A percentile compares a stretch with the other conserved stretches of the same genome.
Evolutionary conservation across 2,113 vertebrate species (phyloP).

Genomic region (Pteruthius melanotis): DNA sequence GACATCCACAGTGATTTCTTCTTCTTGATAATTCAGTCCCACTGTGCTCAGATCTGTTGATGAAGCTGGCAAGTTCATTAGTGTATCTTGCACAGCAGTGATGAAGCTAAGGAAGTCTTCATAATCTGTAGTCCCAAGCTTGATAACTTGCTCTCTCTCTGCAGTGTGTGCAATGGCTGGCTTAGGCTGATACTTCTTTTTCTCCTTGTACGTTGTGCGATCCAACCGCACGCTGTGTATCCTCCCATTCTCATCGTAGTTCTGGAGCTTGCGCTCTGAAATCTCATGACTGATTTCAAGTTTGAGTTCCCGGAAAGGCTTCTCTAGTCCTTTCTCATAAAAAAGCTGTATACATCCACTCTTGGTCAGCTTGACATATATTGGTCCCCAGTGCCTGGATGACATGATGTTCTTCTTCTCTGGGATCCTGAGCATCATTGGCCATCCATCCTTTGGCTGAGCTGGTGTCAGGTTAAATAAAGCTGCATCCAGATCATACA

Average conservation of each 20-base stretch:
- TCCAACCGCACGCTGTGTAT: conserved; percentile 87
- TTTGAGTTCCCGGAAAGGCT: conserved; percentile 84
- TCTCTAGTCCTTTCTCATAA: conserved; percentile 87
- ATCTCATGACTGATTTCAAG: conserved; percentile 82
- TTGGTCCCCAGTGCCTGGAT: conserved; percentile 92
- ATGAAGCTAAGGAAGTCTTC: conserved; percentile 85
- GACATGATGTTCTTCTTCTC: conserved; percentile 95
- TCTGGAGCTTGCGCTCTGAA: conserved; percentile 85
- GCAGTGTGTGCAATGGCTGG: conserved; percentile 78
- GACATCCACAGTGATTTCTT: conserved; percentile 85
- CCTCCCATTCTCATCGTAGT: conserved; percentile 83
- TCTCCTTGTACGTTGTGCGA: conserved; percentile 83
- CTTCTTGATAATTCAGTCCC: conserved; percentile 80
- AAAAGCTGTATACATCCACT: conserved; percentile 79
- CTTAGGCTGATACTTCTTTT: conserved; percentile 86
- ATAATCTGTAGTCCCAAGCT: conserved; percentile 84
- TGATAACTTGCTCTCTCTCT: conserved; percentile 82
- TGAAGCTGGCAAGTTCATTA: conserved; percentile 74
- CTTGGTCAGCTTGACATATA: conserved; percentile 80
- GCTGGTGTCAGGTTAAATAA: conserved; percentile 51
- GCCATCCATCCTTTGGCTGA: conserved; percentile 81
- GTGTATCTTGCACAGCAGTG: conserved; percentile 73
- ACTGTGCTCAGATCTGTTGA: conserved; percentile 74
- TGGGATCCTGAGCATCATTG: conserved; percentile 90
- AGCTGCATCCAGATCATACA: conserved; percentile 52